phyloP scores from a whole-genome alignment of 1,140 invertebrate species.

The Drosophila simulans region DNA sequence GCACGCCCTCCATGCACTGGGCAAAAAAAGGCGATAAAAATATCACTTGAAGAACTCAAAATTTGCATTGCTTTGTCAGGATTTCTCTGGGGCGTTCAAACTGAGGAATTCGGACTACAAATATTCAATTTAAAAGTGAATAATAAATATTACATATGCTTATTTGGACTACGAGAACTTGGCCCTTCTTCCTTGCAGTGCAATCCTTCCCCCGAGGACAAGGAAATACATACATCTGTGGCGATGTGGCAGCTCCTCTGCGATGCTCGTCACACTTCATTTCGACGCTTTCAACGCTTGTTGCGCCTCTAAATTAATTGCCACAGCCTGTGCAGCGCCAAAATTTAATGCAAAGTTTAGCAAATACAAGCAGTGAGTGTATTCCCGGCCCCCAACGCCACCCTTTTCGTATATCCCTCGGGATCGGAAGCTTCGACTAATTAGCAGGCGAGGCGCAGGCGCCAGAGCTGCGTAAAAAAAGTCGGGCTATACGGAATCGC shows the following conservation, averaged over 20 bases:
- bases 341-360: constrained; percentile 81
- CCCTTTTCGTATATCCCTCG: not conserved
- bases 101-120: too few relatives aligned
- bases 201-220: constrained; percentile 2
- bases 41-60: not conserved
- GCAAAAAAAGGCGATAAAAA: not conserved
- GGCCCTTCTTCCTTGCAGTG: not conserved
- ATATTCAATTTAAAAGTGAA: too few relatives aligned
- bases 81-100: not conserved
- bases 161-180: too few relatives aligned
- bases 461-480: constrained; percentile 43
- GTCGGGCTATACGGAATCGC: not conserved
- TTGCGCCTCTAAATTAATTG: constrained; percentile 82
- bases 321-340: constrained; percentile 76
- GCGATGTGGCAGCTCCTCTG: constrained; percentile 29
- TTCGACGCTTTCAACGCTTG: constrained; percentile 77
- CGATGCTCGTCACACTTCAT: constrained; percentile 73
- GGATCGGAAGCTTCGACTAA: constrained; percentile 57
- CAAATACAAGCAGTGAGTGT: constrained; percentile 67
- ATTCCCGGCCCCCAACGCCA: not conserved
- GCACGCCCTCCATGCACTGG: constrained; percentile 7
- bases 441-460: constrained; percentile 71
- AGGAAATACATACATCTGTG: constrained; percentile 25
- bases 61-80: not conserved
- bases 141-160: too few relatives aligned